These are phyloP conservation scores for Cryptus armator DNA, from an alignment of 2,888 invertebrate species.

Conservation along the genomic window DNA sequence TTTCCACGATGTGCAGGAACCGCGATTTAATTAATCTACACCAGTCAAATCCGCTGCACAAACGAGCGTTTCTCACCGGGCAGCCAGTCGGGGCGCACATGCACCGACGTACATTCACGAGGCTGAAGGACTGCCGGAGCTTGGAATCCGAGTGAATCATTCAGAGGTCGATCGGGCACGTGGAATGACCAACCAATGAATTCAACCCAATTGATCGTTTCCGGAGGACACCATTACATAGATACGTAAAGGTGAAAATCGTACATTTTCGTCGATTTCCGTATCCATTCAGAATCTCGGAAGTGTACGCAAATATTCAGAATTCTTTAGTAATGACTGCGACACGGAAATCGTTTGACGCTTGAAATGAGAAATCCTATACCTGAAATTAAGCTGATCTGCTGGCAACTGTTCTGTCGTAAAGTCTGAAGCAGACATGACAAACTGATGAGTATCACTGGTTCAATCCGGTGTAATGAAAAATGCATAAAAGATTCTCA, in stretches of 20 bases:
- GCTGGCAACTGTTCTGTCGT: too few species aligned
- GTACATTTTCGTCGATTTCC: background rate
- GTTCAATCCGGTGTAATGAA: background rate
- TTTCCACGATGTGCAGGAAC: conserved; percentile 24
- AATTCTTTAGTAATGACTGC: background rate
- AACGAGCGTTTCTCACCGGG: conserved; percentile 37
- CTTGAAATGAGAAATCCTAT: background rate
- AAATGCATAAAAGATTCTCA: background rate
- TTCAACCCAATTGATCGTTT: conserved; percentile 32
- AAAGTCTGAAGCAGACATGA: background rate
- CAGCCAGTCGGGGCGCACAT: background rate
- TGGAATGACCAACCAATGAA: conserved; percentile 32
- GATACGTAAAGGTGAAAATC: background rate
- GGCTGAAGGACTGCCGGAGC: conserved; percentile 23
- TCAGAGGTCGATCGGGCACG: conserved; percentile 36
- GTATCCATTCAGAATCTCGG: background rate
- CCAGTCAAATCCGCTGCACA: conserved; percentile 27
- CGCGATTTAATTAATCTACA: conserved; percentile 47
- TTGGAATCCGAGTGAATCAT: conserved; percentile 26
- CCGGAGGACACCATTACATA: background rate
- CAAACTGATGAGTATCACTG: background rate
- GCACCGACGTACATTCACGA: background rate
- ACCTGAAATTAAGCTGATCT: background rate
- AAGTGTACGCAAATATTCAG: background rate
- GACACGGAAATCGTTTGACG: background rate